Evolutionary conservation across 2,888 invertebrate genomes (phyloP), one percentile per base, ranked within the genome.

Genomic region (Mantis religiosa): DNA sequence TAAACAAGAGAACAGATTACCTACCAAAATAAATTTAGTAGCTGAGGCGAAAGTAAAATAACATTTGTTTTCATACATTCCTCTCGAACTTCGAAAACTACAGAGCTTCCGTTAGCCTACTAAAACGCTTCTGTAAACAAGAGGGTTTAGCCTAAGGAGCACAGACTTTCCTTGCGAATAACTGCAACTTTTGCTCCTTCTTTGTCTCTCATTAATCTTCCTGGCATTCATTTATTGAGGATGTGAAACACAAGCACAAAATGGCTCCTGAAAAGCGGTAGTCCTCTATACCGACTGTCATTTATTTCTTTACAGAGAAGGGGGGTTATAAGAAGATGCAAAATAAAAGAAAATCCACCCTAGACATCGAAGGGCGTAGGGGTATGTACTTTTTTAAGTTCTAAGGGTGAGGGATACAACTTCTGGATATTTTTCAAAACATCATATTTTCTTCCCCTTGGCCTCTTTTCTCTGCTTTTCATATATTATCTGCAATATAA

Each of bases 341-440:
- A 71, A 71, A 71, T 71, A 71, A 71, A 71, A 71, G 54, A 71
- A 71, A 71, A 71, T 20, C 54, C 54, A 71, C 54, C 54, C 54
- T 71, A 85, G 41, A 47, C 47, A 85, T 27, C 47, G 34, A 54
- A 54, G 47, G 28, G 41, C 54, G 85, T 54, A 28, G 47, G 27
- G 54, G 54, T 20, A 15, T n/a, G 85, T 27, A 85, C n/a, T 85
- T 47, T 85, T 15, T 85, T 85, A 27, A 47, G 54, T 12, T 27
- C 41, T 41, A 15, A 27, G 28, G 54, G 54, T 47, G 47, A n/a
- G 85, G 54, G 85, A 27, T 14, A n/a, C 41, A 47, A 47, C 47
- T 85, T 85, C 84, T 84, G 41, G 41, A 84, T 84, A 84, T 84
- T 85, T 47, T 85, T 85, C 47, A n/a, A 47, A 84, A 84, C 84